Conservation (phyloP, 1,140 invertebrate genomes). For the Scaptomyza montana region DNA sequence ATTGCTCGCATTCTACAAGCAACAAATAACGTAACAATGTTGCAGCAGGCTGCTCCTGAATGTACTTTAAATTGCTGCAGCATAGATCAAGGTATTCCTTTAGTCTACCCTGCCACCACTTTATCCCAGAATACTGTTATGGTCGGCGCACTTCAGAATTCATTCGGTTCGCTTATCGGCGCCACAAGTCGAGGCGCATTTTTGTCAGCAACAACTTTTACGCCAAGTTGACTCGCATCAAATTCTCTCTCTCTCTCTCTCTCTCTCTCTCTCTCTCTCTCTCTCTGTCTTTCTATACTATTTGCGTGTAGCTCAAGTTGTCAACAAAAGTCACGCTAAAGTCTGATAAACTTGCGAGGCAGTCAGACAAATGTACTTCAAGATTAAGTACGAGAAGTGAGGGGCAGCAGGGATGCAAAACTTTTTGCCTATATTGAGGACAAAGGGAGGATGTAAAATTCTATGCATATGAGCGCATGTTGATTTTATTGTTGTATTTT, state of each 20-base stretch:
- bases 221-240: constrained; percentile 51
- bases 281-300: neutral
- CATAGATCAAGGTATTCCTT: constrained; percentile 8
- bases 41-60: constrained; percentile 14
- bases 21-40: constrained; percentile 27
- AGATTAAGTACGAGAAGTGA: neutral
- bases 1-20: constrained; percentile 6
- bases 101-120: no score
- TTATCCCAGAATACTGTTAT: constrained; percentile 28
- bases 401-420: constrained; percentile 3
- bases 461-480: constrained; percentile 45
- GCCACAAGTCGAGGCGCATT: constrained; percentile 44
- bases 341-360: constrained; percentile 76
- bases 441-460: neutral
- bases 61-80: constrained; percentile 43
- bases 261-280: constrained; percentile 4
- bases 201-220: constrained; percentile 52
- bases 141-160: constrained; percentile 39
- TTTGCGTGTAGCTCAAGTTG: constrained; percentile 58
- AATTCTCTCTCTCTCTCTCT: constrained; percentile 22
- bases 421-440: constrained; percentile 65
- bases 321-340: constrained; percentile 77
- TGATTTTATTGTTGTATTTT: constrained; percentile 48
- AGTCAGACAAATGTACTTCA: constrained; percentile 59
- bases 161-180: constrained; percentile 62